Evolutionary conservation across 1,140 invertebrate genomes (phyloP), one percentile per base, ranked within the genome.

Genomic region (Lucilia sericata): DNA sequence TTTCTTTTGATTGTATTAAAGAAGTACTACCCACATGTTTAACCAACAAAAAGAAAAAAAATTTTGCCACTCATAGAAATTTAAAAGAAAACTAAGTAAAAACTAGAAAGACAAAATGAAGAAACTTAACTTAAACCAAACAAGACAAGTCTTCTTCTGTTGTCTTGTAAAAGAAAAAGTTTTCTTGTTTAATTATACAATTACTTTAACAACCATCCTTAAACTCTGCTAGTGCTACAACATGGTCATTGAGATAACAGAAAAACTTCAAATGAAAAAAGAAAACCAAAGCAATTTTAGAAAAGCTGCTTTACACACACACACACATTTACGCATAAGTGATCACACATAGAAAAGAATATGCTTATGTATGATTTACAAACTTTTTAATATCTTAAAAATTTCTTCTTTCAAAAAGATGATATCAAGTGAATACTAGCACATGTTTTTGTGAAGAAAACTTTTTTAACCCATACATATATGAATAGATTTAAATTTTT

Each of bases 171-270:
- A 60, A 60, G 17, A 14, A 17, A 60, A 60, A 60, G 55, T 60
- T 60, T 60, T 14, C 55, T n/a, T 60, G 55, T 60, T 60, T 60
- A 60, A 60, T 60, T 60, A 60, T 60, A 60, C 14, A 60, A 60
- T 60, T 60, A 60, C 55, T 60, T 60, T 60, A 17, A 17, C 14
- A 60, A 60, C 55, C 55, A 60, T 60, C 13, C 55, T 60, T 60
- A 60, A n/a, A 60, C 55, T 42, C 42, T 42, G 42, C 0, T 42
- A 42, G 42, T 60, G 55, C 12, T n/a, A 60, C 55, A 60, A 60
- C 55, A 60, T 60, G 55, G 55, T 60, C 55, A 60, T 60, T 60
- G 55, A 60, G 55, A 60, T 60, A 60, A 60, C 5, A 60, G 55
- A n/a, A n/a, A 17, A n/a, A n/a, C n/a, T 60, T n/a, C 13, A 60